Evolutionary conservation across 2,888 invertebrate genomes (phyloP).

Genomic region (Ligdia adustata): DNA sequence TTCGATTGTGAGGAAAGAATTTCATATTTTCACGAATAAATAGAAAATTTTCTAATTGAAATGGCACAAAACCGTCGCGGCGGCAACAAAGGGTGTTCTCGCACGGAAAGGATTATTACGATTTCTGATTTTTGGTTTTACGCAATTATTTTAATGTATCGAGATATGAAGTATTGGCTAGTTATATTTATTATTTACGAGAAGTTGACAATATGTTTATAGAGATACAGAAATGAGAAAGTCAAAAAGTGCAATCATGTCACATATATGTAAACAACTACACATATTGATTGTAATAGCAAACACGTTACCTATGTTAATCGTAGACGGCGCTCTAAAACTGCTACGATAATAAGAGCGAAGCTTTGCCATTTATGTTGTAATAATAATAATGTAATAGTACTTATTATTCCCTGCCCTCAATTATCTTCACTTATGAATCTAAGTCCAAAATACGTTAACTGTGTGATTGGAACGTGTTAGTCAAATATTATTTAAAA

Average conservation of each 20-base stretch:
- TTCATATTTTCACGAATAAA: conserved; percentile 65
- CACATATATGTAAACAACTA: too few relatives aligned
- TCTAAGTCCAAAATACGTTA: conserved; percentile 3
- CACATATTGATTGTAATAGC: too few relatives aligned
- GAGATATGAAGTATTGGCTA: neutral
- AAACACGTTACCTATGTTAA: too few relatives aligned
- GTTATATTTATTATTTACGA: too few relatives aligned
- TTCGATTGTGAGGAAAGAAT: conserved; percentile 74
- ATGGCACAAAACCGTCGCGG: conserved; percentile 45
- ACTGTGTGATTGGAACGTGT: conserved; percentile 16
- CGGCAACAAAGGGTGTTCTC: conserved; percentile 29
- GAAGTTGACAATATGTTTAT: too few relatives aligned
- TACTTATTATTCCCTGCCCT: neutral
- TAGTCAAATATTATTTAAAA: conserved; percentile 14
- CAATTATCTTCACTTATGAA: conserved; percentile 4
- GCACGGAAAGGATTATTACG: conserved; percentile 16
- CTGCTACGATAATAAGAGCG: conserved; percentile 1
- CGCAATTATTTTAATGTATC: neutral
- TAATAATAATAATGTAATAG: too few relatives aligned
- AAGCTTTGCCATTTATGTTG: too few relatives aligned
- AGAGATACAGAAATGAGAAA: too few relatives aligned
- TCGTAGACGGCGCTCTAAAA: too few relatives aligned
- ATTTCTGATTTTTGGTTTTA: conserved; percentile 2
- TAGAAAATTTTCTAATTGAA: conserved; percentile 51
- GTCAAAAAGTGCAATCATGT: too few relatives aligned